A percentile compares a stretch with the other conserved stretches of the same genome.
phyloP scores from a whole-genome alignment of 2,797 vertebrate species.

The Gephyroberyx darwinii region DNA sequence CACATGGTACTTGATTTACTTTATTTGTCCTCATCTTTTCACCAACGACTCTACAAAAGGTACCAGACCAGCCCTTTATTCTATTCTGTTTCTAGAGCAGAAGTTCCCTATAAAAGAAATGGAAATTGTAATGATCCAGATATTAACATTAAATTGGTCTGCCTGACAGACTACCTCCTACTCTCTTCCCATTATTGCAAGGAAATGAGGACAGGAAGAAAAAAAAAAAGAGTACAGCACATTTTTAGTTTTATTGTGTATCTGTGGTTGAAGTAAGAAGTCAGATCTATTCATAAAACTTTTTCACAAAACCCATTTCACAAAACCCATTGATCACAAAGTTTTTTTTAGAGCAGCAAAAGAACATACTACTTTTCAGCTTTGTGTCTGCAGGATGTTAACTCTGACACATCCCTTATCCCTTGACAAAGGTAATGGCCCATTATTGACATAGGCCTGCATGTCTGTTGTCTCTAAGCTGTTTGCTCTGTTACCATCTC shows the following conservation, averaged over 20 bases:
- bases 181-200: conserved; percentile 41
- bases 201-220: conserved; percentile 50
- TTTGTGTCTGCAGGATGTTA: not conserved
- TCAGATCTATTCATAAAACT: too few relatives aligned
- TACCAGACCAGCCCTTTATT: conserved; percentile 31
- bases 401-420: conserved; percentile 3
- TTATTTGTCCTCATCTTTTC: not conserved
- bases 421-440: conserved; percentile 30
- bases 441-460: conserved; percentile 18
- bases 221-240: conserved; percentile 2
- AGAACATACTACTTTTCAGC: not conserved
- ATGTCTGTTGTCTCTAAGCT: conserved; percentile 17
- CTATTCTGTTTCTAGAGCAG: conserved; percentile 41
- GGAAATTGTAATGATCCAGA: conserved; percentile 52
- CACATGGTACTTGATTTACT: not conserved
- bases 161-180: conserved; percentile 43
- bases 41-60: not conserved
- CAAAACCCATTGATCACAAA: too few relatives aligned
- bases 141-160: conserved; percentile 44
- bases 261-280: conserved; percentile 23
- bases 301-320: too few relatives aligned
- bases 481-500: conserved; percentile 13
- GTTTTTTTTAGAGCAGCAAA: too few relatives aligned
- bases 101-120: conserved; percentile 31
- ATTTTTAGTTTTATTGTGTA: conserved; percentile 25